Conservation (phyloP, 2,888 invertebrate species). For the Tiliacea aurago region DNA sequence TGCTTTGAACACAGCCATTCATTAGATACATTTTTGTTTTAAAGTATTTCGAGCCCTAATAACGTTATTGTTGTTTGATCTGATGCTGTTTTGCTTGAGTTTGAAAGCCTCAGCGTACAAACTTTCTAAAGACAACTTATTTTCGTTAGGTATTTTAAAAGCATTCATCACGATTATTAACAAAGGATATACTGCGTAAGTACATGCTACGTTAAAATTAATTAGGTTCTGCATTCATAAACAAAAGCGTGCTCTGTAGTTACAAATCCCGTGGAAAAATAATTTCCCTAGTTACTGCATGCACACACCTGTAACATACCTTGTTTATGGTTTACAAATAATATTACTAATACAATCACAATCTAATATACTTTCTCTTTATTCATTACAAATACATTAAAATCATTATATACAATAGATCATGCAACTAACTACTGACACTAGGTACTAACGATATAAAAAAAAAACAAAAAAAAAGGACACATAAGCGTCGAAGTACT, state of each 20-base stretch:
- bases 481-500: no score
- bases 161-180: not conserved
- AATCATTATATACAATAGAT: no score
- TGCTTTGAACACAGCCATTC: constrained; percentile 76
- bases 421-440: no score
- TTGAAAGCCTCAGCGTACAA: constrained; percentile 1
- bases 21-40: constrained; percentile 78
- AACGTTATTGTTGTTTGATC: constrained; percentile 56
- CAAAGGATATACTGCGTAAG: not conserved
- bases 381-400: no score
- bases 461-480: no score
- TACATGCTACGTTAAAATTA: not conserved
- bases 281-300: constrained; percentile 7
- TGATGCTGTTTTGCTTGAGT: constrained; percentile 29
- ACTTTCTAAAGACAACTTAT: not conserved
- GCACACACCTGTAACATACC: not conserved
- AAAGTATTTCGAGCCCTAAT: constrained; percentile 72
- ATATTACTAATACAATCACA: constrained; percentile 3
- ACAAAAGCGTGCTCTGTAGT: not conserved
- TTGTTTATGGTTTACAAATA: not conserved
- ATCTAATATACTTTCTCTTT: no score
- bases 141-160: not conserved
- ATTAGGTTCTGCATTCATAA: constrained; percentile 2
- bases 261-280: not conserved
- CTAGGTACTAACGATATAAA: no score